Evolutionary conservation across 2,888 invertebrate species (phyloP), one percentile per base, ranked within the genome.

Genomic region (Hydrotaea cyrtoneurina): DNA sequence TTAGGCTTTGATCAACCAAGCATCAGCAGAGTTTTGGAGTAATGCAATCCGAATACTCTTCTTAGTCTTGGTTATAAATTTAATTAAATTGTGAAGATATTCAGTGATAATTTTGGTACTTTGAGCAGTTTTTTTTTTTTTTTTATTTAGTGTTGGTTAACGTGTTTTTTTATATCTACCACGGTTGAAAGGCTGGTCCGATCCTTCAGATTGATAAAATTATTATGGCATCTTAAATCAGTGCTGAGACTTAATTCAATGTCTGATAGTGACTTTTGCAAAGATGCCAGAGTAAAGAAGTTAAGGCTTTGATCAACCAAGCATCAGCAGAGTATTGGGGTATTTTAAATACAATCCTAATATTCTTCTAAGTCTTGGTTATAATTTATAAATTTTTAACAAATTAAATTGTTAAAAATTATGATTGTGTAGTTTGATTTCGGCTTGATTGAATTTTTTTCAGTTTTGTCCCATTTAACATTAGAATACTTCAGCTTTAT

Each of bases 211-310:
- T 31, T 31, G n/a, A n/a, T n/a, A n/a, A n/a, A n/a, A n/a, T n/a
- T n/a, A n/a, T n/a, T n/a, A n/a, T 76, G 86, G 91, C 90, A 91
- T 88, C 89, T 81, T 82, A 82, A 91, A 91, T 91, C 91, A 89
- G 91, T 90, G 89, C 86, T 79, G 50, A 76, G 72, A 81, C 72
- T 31, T 71, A 21, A 13, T 36, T 50, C 19, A 50, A 31, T 81
- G 72, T 86, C 43, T 69, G 86, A 85, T 84, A 85, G 87, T 87
- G 85, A 87, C 90, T 90, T 91, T 91, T 91, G 91, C 91, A 91
- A 87, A 85, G 91, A 88, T 91, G 91, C 90, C 87, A 91, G 87
- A 91, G 0, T 43, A 80, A 87, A 86, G 62, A 31, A 19, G 62
- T 11, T n/a, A 19, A 79, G 13, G 23, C 31, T 73, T 75, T 82